Evolutionary conservation across 2,113 vertebrate species (phyloP), one percentile per base, ranked within the genome.

Genomic region (Sialia sialis): DNA sequence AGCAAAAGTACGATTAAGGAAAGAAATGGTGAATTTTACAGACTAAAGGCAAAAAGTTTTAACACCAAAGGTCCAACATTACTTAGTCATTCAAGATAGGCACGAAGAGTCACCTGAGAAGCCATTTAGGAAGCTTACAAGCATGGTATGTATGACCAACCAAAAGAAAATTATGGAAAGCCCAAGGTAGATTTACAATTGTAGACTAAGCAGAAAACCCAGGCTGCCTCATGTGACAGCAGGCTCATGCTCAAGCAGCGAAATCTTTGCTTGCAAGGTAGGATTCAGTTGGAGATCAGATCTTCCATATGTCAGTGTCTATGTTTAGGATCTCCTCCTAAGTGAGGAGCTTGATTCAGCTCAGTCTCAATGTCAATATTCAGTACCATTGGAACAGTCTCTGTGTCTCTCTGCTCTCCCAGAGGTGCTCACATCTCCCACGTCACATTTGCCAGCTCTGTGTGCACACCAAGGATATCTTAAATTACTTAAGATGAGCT

Each of bases 401-500:
- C 23, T 19, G 30, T 13, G 7, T 10, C n/a, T n/a, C n/a, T n/a
- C n/a, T n/a, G 23, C 11, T 63, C 11, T 72, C 86, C 30, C 58
- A 84, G 54, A 60, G 26, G 12, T 58, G 46, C 19, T 69, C 21
- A 10, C 56, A 6, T 66, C 49, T 91, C 43, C 30, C 41, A 7
- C 10, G 30, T 29, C 23, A 55, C 30, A 39, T 64, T 46, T 73
- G 13, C 36, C 39, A 68, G 18, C 2, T 36, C 49, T 38, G 11
- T 43, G 49, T 66, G 30, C 51, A 30, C 10, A 11, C 7, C 44
- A 27, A 43, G 16, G 20, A 14, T 51, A 4, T 22, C 32, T 51
- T 66, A n/a, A 68, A 63, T 13, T 20, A 9, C 44, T 67, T 0
- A 0, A 82, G 46, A 79, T 20, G 59, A 69, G 46, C 2, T 60